A percentile compares a stretch with the other conserved stretches of the same genome.
These are phyloP conservation scores for Drosophila peninsularis DNA, from an alignment of 2,888 invertebrate species.

Conservation along the genomic window DNA sequence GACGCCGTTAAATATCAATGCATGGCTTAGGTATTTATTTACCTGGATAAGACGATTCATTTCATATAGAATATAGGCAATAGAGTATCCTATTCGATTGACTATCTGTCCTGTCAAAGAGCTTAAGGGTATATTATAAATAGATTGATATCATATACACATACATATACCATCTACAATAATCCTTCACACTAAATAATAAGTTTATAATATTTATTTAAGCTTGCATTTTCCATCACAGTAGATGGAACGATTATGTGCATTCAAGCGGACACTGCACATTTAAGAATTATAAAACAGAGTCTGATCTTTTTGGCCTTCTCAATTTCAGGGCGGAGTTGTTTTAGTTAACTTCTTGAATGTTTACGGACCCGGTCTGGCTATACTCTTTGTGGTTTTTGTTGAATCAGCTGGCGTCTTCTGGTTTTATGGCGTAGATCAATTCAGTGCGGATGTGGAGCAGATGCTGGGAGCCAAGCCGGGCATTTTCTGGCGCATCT, in stretches of 20 bases:
- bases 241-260: too few relatives aligned
- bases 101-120: too few relatives aligned
- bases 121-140: too few relatives aligned
- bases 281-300: neutral
- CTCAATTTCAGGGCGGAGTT: constrained; percentile 89
- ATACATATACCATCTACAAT: too few relatives aligned
- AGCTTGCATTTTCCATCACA: too few relatives aligned
- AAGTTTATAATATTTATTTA: too few relatives aligned
- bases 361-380: constrained; percentile 94
- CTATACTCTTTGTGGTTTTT: constrained; percentile 95
- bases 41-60: neutral
- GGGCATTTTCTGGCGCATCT: constrained; percentile 91
- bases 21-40: neutral
- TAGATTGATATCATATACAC: too few relatives aligned
- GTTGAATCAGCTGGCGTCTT: constrained; percentile 95
- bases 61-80: neutral
- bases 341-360: constrained; percentile 94
- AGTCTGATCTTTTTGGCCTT: neutral
- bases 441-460: constrained; percentile 92
- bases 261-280: neutral
- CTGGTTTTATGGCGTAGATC: constrained; percentile 94
- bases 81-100: too few relatives aligned
- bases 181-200: too few relatives aligned
- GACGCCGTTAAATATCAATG: neutral
- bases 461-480: constrained; percentile 93